Percentiles rank a stretch among this genome's conserved stretches.
These are phyloP conservation scores for Corynorhinus townsendii DNA, from an alignment of 2,113 vertebrate species.

Conservation along the genomic window DNA sequence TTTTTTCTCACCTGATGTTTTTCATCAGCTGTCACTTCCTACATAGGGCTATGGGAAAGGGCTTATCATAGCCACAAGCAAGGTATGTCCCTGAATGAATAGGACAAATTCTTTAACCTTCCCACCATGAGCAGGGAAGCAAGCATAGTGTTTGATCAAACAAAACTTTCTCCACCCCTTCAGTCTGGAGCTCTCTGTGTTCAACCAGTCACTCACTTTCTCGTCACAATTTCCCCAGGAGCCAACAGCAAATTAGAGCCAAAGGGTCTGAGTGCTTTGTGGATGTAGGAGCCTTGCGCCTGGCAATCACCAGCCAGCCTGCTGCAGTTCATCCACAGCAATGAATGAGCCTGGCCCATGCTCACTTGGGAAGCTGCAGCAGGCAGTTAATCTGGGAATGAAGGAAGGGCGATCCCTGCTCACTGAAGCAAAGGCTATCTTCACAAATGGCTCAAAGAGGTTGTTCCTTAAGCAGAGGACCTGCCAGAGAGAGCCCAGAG, in stretches of 20 bases:
- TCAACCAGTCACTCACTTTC: constrained; percentile 19
- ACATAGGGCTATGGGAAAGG: background rate
- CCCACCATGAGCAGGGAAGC: background rate
- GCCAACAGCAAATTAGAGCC: constrained; percentile 45
- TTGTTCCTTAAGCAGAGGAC: background rate
- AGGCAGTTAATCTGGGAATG: background rate
- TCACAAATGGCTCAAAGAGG: constrained; percentile 31
- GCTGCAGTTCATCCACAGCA: constrained; percentile 16
- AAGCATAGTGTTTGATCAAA: constrained; percentile 22
- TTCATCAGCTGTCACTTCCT: constrained; percentile 53
- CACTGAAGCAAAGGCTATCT: constrained; percentile 36
- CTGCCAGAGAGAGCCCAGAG: background rate
- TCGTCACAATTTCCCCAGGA: constrained; percentile 13
- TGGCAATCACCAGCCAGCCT: background rate
- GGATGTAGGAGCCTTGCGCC: background rate
- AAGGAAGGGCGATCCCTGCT: background rate
- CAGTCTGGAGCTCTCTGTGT: background rate
- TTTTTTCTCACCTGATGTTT: constrained; percentile 39
- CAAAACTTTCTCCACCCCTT: constrained; percentile 24
- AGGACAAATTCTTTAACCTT: constrained; percentile 33
- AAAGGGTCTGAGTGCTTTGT: constrained; percentile 24
- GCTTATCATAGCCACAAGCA: constrained; percentile 45
- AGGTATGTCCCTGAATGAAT: constrained; percentile 3
- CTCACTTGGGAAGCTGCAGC: background rate
- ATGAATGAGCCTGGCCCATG: background rate